Base-by-base conservation (phyloP, 2,888 invertebrate species). In the Ellobium chinense region DNA sequence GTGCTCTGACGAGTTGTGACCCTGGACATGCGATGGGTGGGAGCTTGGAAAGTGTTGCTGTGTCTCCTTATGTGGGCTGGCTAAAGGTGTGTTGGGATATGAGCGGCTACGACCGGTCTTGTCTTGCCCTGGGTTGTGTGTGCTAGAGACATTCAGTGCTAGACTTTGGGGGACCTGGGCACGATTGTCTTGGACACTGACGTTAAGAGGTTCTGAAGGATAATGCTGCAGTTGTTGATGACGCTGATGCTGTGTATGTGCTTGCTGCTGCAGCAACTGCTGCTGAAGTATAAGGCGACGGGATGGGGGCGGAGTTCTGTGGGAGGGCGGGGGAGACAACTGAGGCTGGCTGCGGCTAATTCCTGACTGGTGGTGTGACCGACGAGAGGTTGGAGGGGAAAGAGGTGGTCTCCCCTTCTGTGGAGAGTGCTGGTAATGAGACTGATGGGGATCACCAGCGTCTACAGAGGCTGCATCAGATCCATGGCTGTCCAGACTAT, bases 291-390 rank as follows among this genome's bases (percentile, higher is more conserved):
- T 65, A 5, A 65, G 7, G 21, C 62, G 60, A 14, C 39, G 62
- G 29, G 39, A 74, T 9, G 63, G 62, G 24, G 75, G 75, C 5
- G 65, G 54, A 1, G 63, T 65, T 46, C 36, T 39, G 0, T 4
- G 14, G 18, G 37, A 18, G n/a, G 60, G n/a, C 3, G 58, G 29
- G 7, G 58, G 12, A 12, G 62, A 24, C 0, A 63, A 65, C 21
- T 63, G 63, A 14, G 75, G 75, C 31, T 75, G 75, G 27, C 75
- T 63, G 4, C 14, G 63, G 31, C 75, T 75, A 29, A 75, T 29
- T 27, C 14, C 34, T 18, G 39, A 37, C 12, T 73, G 73, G n/a
- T 72, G 34, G 7, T 56, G 60, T 24, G n/a, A 14, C 7, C 60
- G 65, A 12, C 65, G 65, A 12, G 4, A 31, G n/a, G 56, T 31